Base-by-base conservation (phyloP, 2,113 vertebrate genomes). In the Hiodon alosoides region DNA sequence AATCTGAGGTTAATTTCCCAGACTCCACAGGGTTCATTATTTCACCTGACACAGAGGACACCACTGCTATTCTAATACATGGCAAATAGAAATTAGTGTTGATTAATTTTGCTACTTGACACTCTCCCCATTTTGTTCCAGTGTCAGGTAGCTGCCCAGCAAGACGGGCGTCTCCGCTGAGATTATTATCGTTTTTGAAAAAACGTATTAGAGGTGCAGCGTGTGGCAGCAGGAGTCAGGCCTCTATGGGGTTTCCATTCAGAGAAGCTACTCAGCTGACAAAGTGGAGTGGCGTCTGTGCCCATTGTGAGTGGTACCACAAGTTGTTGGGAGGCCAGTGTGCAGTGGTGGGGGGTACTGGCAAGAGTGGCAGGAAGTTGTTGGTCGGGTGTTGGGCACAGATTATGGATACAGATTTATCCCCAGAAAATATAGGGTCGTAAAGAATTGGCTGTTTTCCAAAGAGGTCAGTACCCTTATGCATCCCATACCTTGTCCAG, bases 1-100 rank as follows among this genome's bases (percentile, higher is more conserved):
- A 90, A 91, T 85, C 87, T 84, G 87, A 90, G 89, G 89, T 91
- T 93, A 93, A 92, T 91, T 92, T 90, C 90, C 86, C 89, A 83
- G 81, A 78, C 89, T 90, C 89, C 75, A 0, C 88, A 83, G 85
- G 86, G 87, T 91, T 91, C 89, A 91, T 91, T 91, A 91, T 91
- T 91, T 91, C 91, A 91, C 86, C 86, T 91, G 90, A 91, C 89
- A 78, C 86, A 87, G 88, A 91, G 88, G 90, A 91, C 86, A 90
- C 91, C 90, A 90, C 89, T 87, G 89, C 87, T 87, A 88, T 87
- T 83, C 86, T 92, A 92, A 93, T 92, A 90, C 88, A 89, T 50
- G 86, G 89, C 89, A 90, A 90, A 90, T 82, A 90, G 90, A 88
- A 91, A 92, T 92, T 89, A 91, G 88, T 83, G 87, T 88, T 92